Conservation (phyloP, 2,113 vertebrate genomes). For the Chamaea fasciata region DNA sequence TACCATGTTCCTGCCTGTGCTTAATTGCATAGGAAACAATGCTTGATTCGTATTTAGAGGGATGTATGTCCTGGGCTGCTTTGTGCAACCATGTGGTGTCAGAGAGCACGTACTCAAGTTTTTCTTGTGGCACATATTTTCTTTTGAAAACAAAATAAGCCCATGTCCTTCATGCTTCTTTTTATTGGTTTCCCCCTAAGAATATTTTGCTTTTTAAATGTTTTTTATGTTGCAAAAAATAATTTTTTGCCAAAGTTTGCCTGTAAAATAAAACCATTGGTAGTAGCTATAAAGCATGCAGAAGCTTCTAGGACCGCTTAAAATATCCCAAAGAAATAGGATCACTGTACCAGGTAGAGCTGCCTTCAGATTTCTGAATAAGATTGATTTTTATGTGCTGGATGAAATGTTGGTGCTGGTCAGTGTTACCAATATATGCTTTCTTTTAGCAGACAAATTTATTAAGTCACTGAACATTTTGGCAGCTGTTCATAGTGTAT, state of each 20-base stretch:
- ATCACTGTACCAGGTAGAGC: neutral
- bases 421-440: neutral
- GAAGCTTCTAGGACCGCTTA: neutral
- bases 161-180: neutral
- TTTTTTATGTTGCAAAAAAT: neutral
- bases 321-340: neutral
- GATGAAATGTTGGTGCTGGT: neutral
- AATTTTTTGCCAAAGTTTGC: neutral
- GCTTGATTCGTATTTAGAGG: fast-evolving
- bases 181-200: neutral
- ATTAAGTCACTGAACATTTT: neutral
- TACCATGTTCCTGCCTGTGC: neutral
- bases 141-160: neutral
- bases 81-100: neutral
- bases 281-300: neutral
- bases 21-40: neutral
- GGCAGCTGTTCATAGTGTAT: neutral
- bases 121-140: neutral
- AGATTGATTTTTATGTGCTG: neutral
- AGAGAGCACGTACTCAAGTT: neutral
- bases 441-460: neutral
- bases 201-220: neutral
- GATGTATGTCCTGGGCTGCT: neutral
- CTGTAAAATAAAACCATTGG: neutral
- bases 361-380: neutral